Percentiles rank a stretch among this genome's conserved stretches.
Evolutionary conservation across 2,888 invertebrate genomes (phyloP).

Genomic region (Cheiracanthium punctorium): DNA sequence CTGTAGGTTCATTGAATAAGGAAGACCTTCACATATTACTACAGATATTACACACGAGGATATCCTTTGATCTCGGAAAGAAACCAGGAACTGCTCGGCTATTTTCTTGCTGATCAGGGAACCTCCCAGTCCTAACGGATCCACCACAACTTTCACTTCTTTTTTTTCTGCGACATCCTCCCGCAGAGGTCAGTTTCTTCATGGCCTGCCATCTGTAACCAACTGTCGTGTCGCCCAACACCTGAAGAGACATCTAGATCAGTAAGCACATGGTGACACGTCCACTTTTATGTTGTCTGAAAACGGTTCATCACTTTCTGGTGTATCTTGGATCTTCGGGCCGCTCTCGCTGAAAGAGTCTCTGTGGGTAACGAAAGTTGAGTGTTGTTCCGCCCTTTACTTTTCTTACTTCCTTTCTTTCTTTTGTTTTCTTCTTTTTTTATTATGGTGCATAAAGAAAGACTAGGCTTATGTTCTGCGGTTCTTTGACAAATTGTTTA

Average conservation of each 20-base stretch:
- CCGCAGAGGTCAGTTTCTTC: conserved; percentile 41
- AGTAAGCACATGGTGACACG: conserved; percentile 34
- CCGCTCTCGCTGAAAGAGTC: neutral
- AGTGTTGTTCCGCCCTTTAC: neutral
- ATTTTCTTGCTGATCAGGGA: conserved; percentile 5
- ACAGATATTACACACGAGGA: conserved; percentile 15
- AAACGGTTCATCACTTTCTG: neutral
- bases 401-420: neutral
- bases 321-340: neutral
- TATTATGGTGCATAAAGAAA: no score
- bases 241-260: conserved; percentile 55
- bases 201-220: conserved; percentile 53
- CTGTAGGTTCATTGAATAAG: no score
- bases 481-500: no score
- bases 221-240: conserved; percentile 46
- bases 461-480: no score
- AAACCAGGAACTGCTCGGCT: conserved; percentile 30
- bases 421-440: neutral
- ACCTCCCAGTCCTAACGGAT: conserved; percentile 47
- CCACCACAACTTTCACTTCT: neutral
- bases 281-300: conserved; percentile 14
- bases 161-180: conserved; percentile 25
- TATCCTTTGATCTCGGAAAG: conserved; percentile 10
- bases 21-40: no score
- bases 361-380: neutral